A percentile compares a stretch with the other conserved stretches of the same genome.
phyloP scores from a whole-genome alignment of 2,888 invertebrate species.

The Clivina fossor region DNA sequence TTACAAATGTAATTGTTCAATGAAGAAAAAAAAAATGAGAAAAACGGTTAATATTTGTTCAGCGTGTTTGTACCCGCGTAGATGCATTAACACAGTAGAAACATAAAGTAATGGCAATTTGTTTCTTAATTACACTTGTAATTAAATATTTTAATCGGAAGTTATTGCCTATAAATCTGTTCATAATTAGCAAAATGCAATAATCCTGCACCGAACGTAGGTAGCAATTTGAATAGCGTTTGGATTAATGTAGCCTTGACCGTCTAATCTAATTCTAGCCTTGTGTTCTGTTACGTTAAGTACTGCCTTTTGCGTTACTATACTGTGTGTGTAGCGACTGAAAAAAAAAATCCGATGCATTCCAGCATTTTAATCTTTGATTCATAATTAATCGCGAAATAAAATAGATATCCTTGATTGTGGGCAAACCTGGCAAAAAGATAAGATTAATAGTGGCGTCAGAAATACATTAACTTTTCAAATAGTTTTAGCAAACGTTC shows the following conservation, averaged over 20 bases:
- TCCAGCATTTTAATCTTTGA: constrained; percentile 4
- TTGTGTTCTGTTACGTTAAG: not conserved
- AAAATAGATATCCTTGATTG: constrained; percentile 22
- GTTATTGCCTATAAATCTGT: constrained; percentile 22
- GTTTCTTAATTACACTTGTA: constrained; percentile 16
- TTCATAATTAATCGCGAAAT: constrained; percentile 21
- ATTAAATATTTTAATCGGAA: constrained; percentile 24
- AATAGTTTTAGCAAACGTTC: constrained; percentile 8
- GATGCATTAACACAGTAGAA: too few species aligned
- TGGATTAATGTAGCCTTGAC: constrained; percentile 27
- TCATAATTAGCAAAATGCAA: constrained; percentile 26
- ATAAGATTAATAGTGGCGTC: constrained; percentile 29
- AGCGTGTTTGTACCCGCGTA: too few species aligned
- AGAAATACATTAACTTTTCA: constrained; percentile 18
- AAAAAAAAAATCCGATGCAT: constrained; percentile 7
- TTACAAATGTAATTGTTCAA: not conserved
- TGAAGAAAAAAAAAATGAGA: constrained; percentile 20
- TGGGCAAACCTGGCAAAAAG: constrained; percentile 10
- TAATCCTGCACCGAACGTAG: constrained; percentile 11
- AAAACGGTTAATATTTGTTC: too few species aligned
- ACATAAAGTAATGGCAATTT: too few species aligned
- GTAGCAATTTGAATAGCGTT: constrained; percentile 16
- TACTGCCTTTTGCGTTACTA: too few species aligned
- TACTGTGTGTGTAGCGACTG: constrained; percentile 9
- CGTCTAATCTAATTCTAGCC: constrained; percentile 26